Evolutionary conservation across 1,140 invertebrate genomes (phyloP).

Genomic region (Penaeus indicus): DNA sequence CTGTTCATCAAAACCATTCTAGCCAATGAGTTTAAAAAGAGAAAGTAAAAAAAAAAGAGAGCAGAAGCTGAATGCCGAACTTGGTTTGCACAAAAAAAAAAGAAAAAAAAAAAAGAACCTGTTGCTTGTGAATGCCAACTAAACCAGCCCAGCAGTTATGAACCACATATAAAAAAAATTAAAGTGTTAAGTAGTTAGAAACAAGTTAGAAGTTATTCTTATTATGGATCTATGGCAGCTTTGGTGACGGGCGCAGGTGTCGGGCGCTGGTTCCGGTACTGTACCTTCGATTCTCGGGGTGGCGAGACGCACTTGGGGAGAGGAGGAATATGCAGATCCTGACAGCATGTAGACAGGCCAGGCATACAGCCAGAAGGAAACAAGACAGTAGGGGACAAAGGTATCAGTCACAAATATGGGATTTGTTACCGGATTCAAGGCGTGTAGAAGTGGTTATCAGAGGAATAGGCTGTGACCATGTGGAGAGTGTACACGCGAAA

Average conservation of each 20-base stretch:
- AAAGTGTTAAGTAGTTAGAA: no score
- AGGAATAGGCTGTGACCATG: not conserved
- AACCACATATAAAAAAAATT: no score
- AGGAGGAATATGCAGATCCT: slow-evolving; percentile 48
- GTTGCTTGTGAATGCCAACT: no score
- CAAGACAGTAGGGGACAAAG: slow-evolving; percentile 34
- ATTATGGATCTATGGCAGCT: not conserved
- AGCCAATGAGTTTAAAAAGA: no score
- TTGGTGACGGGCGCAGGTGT: slow-evolving; percentile 3
- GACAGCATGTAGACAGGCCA: slow-evolving; percentile 47
- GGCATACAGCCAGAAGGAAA: slow-evolving; percentile 45
- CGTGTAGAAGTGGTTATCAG: not conserved
- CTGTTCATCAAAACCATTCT: no score
- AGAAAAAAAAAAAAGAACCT: no score
- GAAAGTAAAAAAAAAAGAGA: no score
- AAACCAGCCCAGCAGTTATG: no score
- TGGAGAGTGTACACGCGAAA: not conserved
- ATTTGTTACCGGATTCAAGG: not conserved
- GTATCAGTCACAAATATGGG: not conserved
- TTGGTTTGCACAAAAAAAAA: no score
- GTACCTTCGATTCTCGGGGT: slow-evolving; percentile 60
- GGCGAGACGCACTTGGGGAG: slow-evolving; percentile 47
- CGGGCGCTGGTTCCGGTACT: slow-evolving; percentile 18
- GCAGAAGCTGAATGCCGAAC: no score
- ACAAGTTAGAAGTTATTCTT: no score